Conservation (phyloP, 2,113 vertebrate genomes). For the Bubo blakistoni region DNA sequence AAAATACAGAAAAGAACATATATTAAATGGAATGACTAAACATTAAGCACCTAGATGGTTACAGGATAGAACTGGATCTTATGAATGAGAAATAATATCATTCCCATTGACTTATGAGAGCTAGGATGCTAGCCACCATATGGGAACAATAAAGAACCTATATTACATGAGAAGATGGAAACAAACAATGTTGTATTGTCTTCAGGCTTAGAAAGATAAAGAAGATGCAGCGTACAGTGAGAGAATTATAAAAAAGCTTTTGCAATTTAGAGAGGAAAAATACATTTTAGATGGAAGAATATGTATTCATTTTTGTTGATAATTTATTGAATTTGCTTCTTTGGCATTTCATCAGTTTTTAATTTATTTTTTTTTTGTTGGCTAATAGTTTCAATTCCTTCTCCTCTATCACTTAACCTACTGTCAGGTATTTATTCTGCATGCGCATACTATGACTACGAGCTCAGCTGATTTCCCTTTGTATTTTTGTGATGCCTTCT, state of each 20-base stretch:
- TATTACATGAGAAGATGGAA: neutral
- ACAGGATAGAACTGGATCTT: neutral
- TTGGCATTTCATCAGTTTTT: neutral
- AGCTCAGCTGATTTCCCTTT: neutral
- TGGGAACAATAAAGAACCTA: neutral
- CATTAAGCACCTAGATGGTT: neutral
- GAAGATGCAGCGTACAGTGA: neutral
- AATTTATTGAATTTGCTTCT: neutral
- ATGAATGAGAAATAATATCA: neutral
- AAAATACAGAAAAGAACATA: neutral
- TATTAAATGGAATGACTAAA: neutral
- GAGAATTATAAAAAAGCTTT: neutral
- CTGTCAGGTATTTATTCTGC: neutral
- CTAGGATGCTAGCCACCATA: neutral
- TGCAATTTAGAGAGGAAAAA: neutral
- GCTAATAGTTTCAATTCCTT: neutral
- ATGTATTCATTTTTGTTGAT: neutral
- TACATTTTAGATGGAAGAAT: neutral
- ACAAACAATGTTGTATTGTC: neutral
- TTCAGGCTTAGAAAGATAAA: neutral
- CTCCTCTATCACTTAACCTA: neutral
- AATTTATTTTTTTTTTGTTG: neutral
- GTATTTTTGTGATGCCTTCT: neutral
- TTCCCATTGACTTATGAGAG: accelerated
- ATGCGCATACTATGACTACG: neutral